Percentiles rank a stretch among this genome's conserved stretches.
These are phyloP conservation scores for Synergus japonicus DNA, from an alignment of 2,888 invertebrate species.

Conservation along the genomic window DNA sequence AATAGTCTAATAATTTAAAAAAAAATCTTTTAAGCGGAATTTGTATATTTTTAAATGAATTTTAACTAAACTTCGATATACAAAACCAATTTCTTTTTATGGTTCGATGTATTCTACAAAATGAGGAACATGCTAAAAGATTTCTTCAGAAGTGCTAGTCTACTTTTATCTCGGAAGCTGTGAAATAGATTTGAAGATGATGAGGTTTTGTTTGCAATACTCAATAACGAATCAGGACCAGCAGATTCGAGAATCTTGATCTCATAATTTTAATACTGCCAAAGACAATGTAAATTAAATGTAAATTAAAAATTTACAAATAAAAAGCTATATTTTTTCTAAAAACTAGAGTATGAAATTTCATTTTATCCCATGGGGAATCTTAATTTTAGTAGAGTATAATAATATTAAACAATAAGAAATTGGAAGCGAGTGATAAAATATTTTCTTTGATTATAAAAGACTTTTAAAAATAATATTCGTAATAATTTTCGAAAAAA, in stretches of 20 bases:
- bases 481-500: background rate
- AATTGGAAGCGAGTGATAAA: constrained; percentile 22
- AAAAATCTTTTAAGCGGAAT: background rate
- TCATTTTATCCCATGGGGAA: constrained; percentile 9
- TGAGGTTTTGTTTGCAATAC: constrained; percentile 40
- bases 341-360: background rate
- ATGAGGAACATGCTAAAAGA: constrained; percentile 11
- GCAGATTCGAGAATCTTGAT: constrained; percentile 22
- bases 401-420: background rate
- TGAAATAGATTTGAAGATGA: constrained; percentile 15
- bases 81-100: constrained; percentile 32
- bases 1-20: background rate
- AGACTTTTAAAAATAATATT: background rate
- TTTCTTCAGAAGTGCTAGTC: background rate
- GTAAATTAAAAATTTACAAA: background rate
- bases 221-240: background rate
- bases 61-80: background rate
- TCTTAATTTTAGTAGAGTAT: background rate
- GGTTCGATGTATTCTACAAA: constrained; percentile 32
- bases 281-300: constrained; percentile 28
- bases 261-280: constrained; percentile 3
- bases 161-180: background rate
- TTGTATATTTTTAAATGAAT: background rate
- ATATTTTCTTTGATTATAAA: background rate
- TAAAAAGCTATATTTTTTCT: constrained; percentile 23